Percentiles rank a stretch among this genome's conserved stretches.
These are phyloP conservation scores for Zalophus californianus DNA, from an alignment of 2,797 vertebrate genomes.

Conservation along the genomic window DNA sequence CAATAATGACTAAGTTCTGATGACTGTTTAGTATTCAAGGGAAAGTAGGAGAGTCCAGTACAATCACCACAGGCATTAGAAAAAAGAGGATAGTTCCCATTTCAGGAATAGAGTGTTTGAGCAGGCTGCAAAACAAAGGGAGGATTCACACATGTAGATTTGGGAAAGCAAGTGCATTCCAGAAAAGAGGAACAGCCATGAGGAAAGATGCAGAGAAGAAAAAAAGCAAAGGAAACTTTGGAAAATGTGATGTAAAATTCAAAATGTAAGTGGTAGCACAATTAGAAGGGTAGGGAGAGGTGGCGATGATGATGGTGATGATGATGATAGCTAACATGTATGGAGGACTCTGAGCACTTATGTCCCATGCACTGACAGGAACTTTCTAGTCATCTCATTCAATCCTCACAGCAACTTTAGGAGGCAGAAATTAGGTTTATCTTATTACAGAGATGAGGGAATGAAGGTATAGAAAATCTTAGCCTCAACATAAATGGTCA, in stretches of 20 bases:
- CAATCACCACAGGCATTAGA: not conserved
- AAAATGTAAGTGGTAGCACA: not conserved
- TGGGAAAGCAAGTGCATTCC: not conserved
- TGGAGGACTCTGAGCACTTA: not conserved
- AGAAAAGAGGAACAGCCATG: not conserved
- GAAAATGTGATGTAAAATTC: not conserved
- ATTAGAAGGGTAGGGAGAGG: not conserved
- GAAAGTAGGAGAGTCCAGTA: not conserved
- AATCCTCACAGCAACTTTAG: not conserved
- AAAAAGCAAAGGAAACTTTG: not conserved
- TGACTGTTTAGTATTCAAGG: not conserved
- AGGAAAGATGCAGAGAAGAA: not conserved
- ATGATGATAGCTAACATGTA: not conserved
- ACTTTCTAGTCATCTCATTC: not conserved
- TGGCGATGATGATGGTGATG: not conserved
- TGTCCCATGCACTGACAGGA: not conserved
- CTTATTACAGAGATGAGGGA: not conserved
- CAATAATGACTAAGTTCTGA: not conserved
- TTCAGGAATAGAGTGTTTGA: not conserved
- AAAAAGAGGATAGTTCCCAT: not conserved
- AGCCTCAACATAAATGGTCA: not conserved
- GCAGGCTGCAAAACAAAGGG: not conserved
- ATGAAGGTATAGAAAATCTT: not conserved
- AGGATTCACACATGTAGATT: not conserved
- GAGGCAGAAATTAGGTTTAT: not conserved